Evolutionary conservation across 2,797 vertebrate species (phyloP), one percentile per base, ranked within the genome.

Genomic region (Picus viridis): DNA sequence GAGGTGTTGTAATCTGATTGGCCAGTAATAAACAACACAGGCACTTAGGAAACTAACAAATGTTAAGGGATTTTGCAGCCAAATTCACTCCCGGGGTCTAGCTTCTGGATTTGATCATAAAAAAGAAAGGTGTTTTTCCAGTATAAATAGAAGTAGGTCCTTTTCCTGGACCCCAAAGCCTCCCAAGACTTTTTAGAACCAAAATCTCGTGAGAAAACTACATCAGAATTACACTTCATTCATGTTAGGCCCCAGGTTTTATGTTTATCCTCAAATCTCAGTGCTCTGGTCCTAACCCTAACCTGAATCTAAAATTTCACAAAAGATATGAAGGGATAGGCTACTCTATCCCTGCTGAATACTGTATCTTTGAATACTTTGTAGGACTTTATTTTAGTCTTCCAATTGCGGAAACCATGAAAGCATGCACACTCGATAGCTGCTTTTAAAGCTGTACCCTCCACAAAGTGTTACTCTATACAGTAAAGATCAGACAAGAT

Each of bases 401-500:
- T 87, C 54, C 54, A 69, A 56, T 77, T 92, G 74, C 57, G 73
- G 84, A 56, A 75, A 74, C 63, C 49, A 81, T 13, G n/a, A 67
- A 74, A 87, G 67, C 39, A 57, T 34, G 63, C 29, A 72, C 49
- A n/a, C 49, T 71, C 77, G 36, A 67, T 47, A 67, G 32, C 41
- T 77, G 45, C 39, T n/a, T 91, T 80, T 79, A 86, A 89, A 92
- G 36, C 57, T 75, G n/a, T 70, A 76, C 72, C 59, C 68, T 84
- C 72, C 63, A 71, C 68, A 71, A 89, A 96, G 62, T 34, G 57
- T 77, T 79, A 85, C 32, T 86, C 5, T 2, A 84, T 22, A 59
- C n/a, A 72, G 41, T 41, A 51, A 68, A 79, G 72, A 92, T 62
- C 89, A 90, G 59, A 94, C 43, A 93, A 93, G 87, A 91, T 17